Evolutionary conservation across 2,888 invertebrate species (phyloP), one percentile per base, ranked within the genome.

Genomic region (Cataglyphis cursor): DNA sequence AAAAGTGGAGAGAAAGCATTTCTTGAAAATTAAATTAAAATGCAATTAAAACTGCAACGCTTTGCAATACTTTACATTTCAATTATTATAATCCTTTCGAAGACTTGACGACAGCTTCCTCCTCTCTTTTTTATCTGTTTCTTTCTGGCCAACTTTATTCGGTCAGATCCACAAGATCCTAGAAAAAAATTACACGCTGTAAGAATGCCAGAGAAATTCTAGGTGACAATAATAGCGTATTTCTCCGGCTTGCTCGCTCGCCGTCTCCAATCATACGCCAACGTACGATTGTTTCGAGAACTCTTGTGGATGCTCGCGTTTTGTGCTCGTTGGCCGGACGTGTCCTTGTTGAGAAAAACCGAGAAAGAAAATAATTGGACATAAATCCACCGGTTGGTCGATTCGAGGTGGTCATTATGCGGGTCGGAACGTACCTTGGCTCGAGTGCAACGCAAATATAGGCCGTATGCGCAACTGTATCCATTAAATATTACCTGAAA

Each of bases 391-490:
- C 76, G 83, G 61, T 62, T 75, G 83, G 85, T 44, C 72, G 83
- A 85, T 84, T 84, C 78, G 74, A 85, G 62, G 86, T 84, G 83
- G 85, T 92, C 92, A 91, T 92, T 92, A 91, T 83, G 82, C 81
- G 62, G 68, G 87, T 76, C 83, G 87, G 80, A 89, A 87, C 86
- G 84, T 85, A 87, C 83, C 86, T 83, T 66, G 81, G 72, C 85
- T 92, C 88, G 87, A 92, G 92, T 92, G 91, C 86, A 90, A 85
- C 81, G 91, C 90, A 92, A 92, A 92, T 92, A 92, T 83, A 83
- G 86, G 80, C 80, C 18, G 10, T 64, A 38, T 38, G 70, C 84
- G 86, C 83, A 85, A 88, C 86, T 84, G 82, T 88, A 87, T 83
- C 88, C 85, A 88, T 85, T 90, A 90, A 91, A 88, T 91, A 89